Evolutionary conservation across 2,113 vertebrate genomes (phyloP), one percentile per base, ranked within the genome.

Genomic region (Phaethornis superciliosus): DNA sequence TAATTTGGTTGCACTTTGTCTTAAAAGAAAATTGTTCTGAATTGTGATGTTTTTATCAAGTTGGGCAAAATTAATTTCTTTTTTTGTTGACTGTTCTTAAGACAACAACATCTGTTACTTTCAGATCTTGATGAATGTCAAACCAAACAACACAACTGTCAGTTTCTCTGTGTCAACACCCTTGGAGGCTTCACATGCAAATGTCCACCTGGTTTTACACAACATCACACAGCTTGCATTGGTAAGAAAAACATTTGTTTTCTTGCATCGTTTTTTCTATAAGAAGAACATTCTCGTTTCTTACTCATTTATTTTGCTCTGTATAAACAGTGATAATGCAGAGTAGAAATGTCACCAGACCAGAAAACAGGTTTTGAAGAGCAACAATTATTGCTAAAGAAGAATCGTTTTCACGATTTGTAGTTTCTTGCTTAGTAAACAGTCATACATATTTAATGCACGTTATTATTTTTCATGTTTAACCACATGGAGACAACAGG

Each of bases 81-180:
- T 22, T 64, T 13, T 23, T 13, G 15, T 15, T 58, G 33, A 81
- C 15, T 42, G 63, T 62, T 69, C 46, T 35, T 32, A 87, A 93
- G 47, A 79, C 24, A 24, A 37, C 44, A 47, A 47, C 44, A 47
- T 54, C 49, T 95, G 81, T 96, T 93, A 90, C 84, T 89, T 96
- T 68, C 95, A 98, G 98, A 99, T 96, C 98, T 99, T 59, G 98
- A 98, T 69, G 98, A 99, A 97, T 99, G 98, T 96, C 98, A 98
- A 62, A 98, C 97, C 68, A 98, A 98, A 72, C 98, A 98, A 52
- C 98, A 99, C 89, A 99, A 98, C 19, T 99, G 98, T 94, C 98
- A 99, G 81, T 99, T 99, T 94, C 97, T 98, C 63, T 99, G 98
- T 82, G 96, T 98, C 91, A 98, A 99, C 94, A 98, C 98, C 14